Base-by-base conservation (phyloP, 2,888 invertebrate species). In the Agrotis exclamationis region DNA sequence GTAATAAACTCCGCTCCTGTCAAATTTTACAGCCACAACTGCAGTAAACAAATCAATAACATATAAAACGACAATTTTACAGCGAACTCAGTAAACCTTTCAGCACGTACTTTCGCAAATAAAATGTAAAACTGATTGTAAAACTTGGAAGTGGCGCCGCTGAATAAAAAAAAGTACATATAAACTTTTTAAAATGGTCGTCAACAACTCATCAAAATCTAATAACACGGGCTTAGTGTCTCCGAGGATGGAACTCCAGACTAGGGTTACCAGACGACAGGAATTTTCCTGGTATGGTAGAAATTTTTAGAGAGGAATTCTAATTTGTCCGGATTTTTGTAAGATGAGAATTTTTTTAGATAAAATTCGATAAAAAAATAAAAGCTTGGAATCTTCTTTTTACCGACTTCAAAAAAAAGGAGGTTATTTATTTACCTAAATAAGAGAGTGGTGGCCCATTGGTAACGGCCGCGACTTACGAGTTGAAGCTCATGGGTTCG, bases 161-260 rank as follows among this genome's bases (percentile, higher is more conserved):
- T 67, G 76, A 82, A 83, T 83, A 77, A 85, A 83, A 33, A 86
- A 83, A 84, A 64, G 56, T 85, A 82, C 68, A 78, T 72, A 74
- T 54, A 88, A 86, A 87, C 79, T 86, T 87, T 24, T 88, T 86
- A 85, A 88, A 90, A 88, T 86, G 83, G 85, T 85, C 88, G 90
- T 93, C 90, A 92, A 92, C 91, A 93, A 89, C 90, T 91, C 91
- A 91, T 93, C 93, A 92, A 92, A 93, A 93, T 91, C 92, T 91
- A 94, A 94, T 94, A 94, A 93, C 89, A 87, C 81, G 86, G 87
- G 89, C 91, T 92, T 92, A 92, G 89, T 78, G 85, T 83, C 77
- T 85, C 84, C 57, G 64, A 68, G 73, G 74, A 74, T 75, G 68
- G 72, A 20, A 39, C 74, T 54, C 53, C 4, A 53, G 33, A 16